Evolutionary conservation across 2,113 vertebrate genomes (phyloP), one percentile per base, ranked within the genome.

Genomic region (Prietella phreatophila): DNA sequence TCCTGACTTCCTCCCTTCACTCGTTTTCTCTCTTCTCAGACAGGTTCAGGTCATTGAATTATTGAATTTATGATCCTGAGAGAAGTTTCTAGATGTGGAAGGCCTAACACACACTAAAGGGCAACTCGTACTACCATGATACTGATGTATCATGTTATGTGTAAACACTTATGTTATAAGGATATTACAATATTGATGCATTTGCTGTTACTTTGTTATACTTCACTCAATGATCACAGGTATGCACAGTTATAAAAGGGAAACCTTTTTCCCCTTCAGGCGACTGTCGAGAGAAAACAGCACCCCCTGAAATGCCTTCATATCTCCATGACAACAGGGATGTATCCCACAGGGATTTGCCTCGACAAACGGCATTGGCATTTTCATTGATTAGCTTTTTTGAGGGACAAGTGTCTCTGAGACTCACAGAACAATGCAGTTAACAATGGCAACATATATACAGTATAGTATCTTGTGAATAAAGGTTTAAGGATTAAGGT

Each of bases 301-400:
- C 30, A 58, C 30, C 27, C 50, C 79, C 25, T 6, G 42, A 50
- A n/a, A 78, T 79, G 75, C 75, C 75, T 79, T 79, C 22, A 27
- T 80, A 60, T 82, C 56, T 60, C 80, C 56, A 82, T 82, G 80
- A 82, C 55, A 61, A 82, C 80, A 82, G 58, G 56, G 80, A 61
- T 10, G 3, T 56, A 22, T 56, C 76, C 19, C 80, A 82, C 56
- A 39, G 80, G 39, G 33, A 82, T 39, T 60, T 60, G 55, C 33
- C 39, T 82, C 56, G 22, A 60, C 53, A 82, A 60, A 39, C 20
- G 5, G 56, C 80, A 61, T 25, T 82, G 80, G 55, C 80, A 82
- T 82, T 82, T 82, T n/a, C 30, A 56, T 81, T 17, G 55, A 56
- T 14, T 30, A 82, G 56, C 80, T 42, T 13, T 82, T 82, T 36